Conservation (phyloP, 2,888 invertebrate species). For the Ctena decussata region DNA sequence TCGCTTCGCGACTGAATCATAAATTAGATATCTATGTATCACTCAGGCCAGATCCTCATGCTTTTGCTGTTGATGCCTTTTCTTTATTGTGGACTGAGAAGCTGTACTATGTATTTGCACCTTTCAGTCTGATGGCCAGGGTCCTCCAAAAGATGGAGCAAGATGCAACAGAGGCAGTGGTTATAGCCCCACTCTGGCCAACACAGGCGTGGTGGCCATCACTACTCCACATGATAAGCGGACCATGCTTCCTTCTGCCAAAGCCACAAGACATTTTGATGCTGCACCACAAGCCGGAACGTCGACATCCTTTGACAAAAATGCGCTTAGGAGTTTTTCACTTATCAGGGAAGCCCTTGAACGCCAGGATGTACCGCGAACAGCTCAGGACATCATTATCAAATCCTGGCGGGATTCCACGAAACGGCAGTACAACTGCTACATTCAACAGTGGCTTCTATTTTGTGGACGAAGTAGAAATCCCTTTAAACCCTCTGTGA, state of each 20-base stretch:
- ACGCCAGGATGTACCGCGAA: background rate
- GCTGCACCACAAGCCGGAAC: background rate
- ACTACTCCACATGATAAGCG: background rate
- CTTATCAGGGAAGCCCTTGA: slow-evolving; percentile 18
- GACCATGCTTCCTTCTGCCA: slow-evolving; percentile 12
- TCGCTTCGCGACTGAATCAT: slow-evolving; percentile 49
- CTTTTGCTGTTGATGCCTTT: slow-evolving; percentile 53
- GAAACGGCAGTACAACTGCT: slow-evolving; percentile 16
- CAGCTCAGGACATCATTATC: slow-evolving; percentile 1
- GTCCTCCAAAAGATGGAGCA: slow-evolving; percentile 30
- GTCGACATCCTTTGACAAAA: background rate
- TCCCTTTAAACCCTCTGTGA: slow-evolving; percentile 34
- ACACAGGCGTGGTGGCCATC: slow-evolving; percentile 39
- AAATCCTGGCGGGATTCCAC: slow-evolving; percentile 12
- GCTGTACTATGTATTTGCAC: slow-evolving; percentile 52
- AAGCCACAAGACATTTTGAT: background rate
- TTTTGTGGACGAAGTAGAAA: slow-evolving; percentile 17
- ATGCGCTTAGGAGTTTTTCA: slow-evolving; percentile 16
- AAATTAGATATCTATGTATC: slow-evolving; percentile 44
- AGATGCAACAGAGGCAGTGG: slow-evolving; percentile 22
- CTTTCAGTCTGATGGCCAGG: slow-evolving; percentile 46
- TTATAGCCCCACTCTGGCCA: slow-evolving; percentile 44
- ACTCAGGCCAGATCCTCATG: slow-evolving; percentile 43
- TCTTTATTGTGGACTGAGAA: slow-evolving; percentile 30
- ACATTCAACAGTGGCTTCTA: slow-evolving; percentile 20